Conservation (phyloP, 2,113 vertebrate species). For the Lonchura striata region DNA sequence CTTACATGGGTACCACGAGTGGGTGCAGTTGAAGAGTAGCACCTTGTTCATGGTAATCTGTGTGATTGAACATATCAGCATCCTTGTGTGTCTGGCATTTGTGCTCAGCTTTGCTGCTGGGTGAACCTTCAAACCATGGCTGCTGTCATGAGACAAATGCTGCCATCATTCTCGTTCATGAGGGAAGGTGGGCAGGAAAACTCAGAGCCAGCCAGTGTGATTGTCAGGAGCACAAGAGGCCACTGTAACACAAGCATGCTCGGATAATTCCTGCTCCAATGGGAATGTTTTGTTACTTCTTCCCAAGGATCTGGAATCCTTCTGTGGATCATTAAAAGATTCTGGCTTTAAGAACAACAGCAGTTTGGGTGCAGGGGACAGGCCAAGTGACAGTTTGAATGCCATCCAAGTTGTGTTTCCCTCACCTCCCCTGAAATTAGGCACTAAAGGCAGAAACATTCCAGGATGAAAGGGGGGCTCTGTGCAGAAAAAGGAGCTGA, state of each 20-base stretch:
- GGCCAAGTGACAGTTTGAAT: neutral
- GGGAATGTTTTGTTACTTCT: neutral
- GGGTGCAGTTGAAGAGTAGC: neutral
- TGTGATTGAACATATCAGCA: fast-evolving
- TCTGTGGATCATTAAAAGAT: neutral
- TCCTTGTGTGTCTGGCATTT: neutral
- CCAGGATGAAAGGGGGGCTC: neutral
- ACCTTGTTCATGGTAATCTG: neutral
- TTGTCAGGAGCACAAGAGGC: neutral
- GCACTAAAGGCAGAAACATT: neutral
- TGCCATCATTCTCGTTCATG: fast-evolving
- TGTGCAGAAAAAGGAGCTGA: neutral
- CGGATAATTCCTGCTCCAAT: fast-evolving
- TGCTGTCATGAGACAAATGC: neutral
- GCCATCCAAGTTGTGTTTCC: neutral
- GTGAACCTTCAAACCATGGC: neutral
- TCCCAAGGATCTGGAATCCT: neutral
- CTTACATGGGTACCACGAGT: neutral
- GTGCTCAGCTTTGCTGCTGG: neutral
- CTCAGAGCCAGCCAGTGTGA: neutral
- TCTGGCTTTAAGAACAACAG: neutral
- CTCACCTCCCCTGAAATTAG: neutral
- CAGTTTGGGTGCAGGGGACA: neutral
- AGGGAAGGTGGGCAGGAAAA: neutral
- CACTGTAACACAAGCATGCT: neutral